phyloP scores from a whole-genome alignment of 1,140 invertebrate species.

The Drosophila mojavensis region DNA sequence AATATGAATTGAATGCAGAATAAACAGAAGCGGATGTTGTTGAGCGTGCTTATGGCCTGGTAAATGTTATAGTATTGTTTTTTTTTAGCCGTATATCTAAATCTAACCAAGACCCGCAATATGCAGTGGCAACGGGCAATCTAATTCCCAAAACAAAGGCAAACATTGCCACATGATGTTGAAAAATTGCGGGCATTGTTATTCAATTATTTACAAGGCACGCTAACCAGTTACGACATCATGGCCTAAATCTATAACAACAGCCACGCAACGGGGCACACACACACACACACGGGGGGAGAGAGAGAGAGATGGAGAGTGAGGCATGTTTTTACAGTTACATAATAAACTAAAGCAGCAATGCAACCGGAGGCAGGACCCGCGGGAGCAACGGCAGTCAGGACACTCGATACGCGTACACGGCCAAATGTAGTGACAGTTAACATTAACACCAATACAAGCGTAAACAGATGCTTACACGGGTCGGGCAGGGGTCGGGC shows the following conservation, averaged over 20 bases:
- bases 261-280: conserved; percentile 39
- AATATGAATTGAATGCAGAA: no score
- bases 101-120: not conserved
- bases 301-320: conserved; percentile 11
- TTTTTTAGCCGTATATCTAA: not conserved
- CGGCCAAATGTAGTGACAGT: conserved; percentile 72
- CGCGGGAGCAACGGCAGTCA: not conserved
- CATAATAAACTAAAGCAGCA: conserved; percentile 68
- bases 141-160: conserved; percentile 16
- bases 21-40: no score
- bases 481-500: not conserved
- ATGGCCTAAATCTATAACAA: conserved; percentile 49
- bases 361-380: not conserved
- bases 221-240: conserved; percentile 30
- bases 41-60: not conserved
- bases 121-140: conserved; percentile 12
- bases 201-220: conserved; percentile 56
- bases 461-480: conserved; percentile 64
- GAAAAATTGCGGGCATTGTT: conserved; percentile 49
- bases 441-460: conserved; percentile 81
- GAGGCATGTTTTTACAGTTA: conserved; percentile 75
- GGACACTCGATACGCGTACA: not conserved
- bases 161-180: conserved; percentile 21
- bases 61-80: not conserved
- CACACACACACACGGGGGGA: not conserved